Conservation (phyloP, 2,797 vertebrate genomes). For the Pangasius krempfi region DNA sequence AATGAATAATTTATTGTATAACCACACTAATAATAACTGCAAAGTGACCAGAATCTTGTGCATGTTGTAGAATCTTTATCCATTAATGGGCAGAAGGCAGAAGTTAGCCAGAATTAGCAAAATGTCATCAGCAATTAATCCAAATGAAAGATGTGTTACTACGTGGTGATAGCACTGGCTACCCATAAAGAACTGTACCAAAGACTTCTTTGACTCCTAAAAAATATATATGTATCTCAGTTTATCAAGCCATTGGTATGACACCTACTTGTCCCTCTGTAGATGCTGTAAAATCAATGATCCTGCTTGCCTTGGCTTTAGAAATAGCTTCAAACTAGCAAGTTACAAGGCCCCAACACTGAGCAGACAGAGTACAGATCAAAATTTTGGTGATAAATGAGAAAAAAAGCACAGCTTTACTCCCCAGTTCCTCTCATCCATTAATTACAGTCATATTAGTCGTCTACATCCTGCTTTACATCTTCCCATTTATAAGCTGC, state of each 20-base stretch:
- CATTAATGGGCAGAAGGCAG: constrained; percentile 22
- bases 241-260: constrained; percentile 44
- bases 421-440: constrained; percentile 38
- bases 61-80: not conserved
- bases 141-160: constrained; percentile 31
- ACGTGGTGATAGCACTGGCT: constrained; percentile 23
- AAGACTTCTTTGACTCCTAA: constrained; percentile 28
- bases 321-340: constrained; percentile 54
- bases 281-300: constrained; percentile 51
- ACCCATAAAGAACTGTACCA: constrained; percentile 32
- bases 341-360: constrained; percentile 44
- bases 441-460: constrained; percentile 57
- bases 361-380: constrained; percentile 53
- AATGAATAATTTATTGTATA: constrained; percentile 20
- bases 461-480: constrained; percentile 35
- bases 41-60: not conserved
- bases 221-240: constrained; percentile 38
- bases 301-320: constrained; percentile 49
- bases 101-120: not conserved
- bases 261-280: constrained; percentile 39
- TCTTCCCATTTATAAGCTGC: constrained; percentile 38
- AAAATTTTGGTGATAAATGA: constrained; percentile 55
- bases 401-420: constrained; percentile 19
- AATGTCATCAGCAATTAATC: constrained; percentile 26
- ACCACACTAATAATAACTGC: constrained; percentile 1